Conservation (phyloP, 1,140 invertebrate genomes). For the Drosophila miranda region DNA sequence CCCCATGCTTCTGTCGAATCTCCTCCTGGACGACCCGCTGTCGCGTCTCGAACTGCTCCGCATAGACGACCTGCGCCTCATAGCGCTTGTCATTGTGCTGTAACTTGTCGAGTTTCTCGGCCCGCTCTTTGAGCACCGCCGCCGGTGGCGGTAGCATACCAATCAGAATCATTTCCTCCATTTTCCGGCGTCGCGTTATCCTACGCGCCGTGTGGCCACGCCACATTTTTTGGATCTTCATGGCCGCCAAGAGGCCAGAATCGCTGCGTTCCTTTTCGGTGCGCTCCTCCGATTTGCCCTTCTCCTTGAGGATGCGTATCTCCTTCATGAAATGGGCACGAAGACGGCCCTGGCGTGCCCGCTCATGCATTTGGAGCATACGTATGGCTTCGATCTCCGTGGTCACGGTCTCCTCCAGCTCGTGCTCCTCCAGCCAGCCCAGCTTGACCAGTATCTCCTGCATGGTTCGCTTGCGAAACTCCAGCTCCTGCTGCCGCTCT, state of each 20-base stretch:
- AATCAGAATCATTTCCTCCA: conserved; percentile 93
- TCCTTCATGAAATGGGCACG: conserved; percentile 96
- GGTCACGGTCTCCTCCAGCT: conserved; percentile 85
- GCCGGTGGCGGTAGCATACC: conserved; percentile 86
- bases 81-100: conserved; percentile 83
- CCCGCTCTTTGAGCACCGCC: conserved; percentile 62
- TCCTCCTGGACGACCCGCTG: conserved; percentile 84
- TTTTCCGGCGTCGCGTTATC: conserved; percentile 87
- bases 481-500: conserved; percentile 86
- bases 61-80: conserved; percentile 85
- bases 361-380: conserved; percentile 94
- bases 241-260: conserved; percentile 85
- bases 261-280: conserved; percentile 84
- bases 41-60: conserved; percentile 85
- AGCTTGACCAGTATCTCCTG: conserved; percentile 86
- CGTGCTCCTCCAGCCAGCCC: conserved; percentile 86
- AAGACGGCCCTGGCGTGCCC: conserved; percentile 92
- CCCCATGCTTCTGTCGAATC: conserved; percentile 86
- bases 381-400: conserved; percentile 92
- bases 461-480: conserved; percentile 85
- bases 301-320: conserved; percentile 90
- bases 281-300: conserved; percentile 85
- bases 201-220: conserved; percentile 89
- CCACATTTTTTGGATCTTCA: conserved; percentile 92
- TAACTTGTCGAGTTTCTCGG: conserved; percentile 66